These are phyloP conservation scores for Drosophila phalerata DNA, from an alignment of 2,888 invertebrate species.

Conservation along the genomic window DNA sequence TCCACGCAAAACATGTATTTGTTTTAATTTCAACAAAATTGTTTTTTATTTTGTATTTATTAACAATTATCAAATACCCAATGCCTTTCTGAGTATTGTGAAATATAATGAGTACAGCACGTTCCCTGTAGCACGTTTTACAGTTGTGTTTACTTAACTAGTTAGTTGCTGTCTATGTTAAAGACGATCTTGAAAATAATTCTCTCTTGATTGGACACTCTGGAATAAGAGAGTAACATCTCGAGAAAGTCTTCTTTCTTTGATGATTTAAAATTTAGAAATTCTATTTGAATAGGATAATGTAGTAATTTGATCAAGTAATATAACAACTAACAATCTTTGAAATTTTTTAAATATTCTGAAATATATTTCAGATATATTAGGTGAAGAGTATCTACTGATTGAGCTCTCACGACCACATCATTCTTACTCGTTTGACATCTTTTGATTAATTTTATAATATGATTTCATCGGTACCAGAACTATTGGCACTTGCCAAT, in stretches of 20 bases:
- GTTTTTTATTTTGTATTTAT: conserved; percentile 17
- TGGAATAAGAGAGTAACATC: no score
- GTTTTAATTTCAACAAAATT: conserved; percentile 24
- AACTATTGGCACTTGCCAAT: conserved; percentile 4
- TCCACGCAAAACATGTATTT: conserved; percentile 46
- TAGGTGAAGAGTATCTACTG: neutral
- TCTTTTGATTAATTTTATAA: conserved; percentile 3
- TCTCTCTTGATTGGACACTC: no score
- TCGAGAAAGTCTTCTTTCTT: no score
- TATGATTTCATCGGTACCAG: conserved; percentile 7
- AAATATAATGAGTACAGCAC: conserved; percentile 32
- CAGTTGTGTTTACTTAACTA: conserved; percentile 32
- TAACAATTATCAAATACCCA: conserved; percentile 28
- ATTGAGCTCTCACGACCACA: neutral
- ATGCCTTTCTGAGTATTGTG: conserved; percentile 8
- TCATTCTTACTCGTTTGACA: neutral
- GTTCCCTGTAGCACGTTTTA: conserved; percentile 45
- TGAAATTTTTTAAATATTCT: neutral
- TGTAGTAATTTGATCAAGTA: no score
- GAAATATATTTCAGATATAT: neutral
- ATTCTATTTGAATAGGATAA: neutral
- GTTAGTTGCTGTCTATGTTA: conserved; percentile 8
- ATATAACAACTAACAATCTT: neutral
- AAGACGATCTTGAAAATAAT: conserved; percentile 2
- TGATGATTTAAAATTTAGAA: neutral